Base-by-base conservation (phyloP, 2,888 invertebrate species). In the Microctonus aethiopoides region DNA sequence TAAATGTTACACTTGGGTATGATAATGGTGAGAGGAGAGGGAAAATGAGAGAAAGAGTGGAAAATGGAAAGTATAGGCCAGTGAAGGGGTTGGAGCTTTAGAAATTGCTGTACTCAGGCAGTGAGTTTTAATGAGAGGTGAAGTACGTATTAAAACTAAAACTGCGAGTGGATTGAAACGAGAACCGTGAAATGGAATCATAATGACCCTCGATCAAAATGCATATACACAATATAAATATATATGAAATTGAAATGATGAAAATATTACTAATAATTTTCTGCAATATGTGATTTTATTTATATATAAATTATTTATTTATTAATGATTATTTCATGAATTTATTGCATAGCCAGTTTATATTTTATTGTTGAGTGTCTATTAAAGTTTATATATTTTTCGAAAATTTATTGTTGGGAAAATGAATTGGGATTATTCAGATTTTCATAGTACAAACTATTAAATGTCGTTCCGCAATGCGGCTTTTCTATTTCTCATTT, bases 391-490 rank as follows among this genome's bases (percentile, higher is more conserved):
- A 51, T 20, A 29, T 46, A 16, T 52, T 26, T 64, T 75, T 77
- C 70, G 54, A 67, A 72, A 66, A 73, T 76, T 70, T 74, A 74
- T 36, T n/a, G n/a, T 61, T 51, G 64, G 67, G 73, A 75, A 79
- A 77, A 75, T 78, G 72, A 73, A 70, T 74, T 72, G 72, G 77
- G 74, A 76, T 78, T 74, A 39, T 79, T 75, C 75, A 73, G 69
- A 76, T 74, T 63, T 66, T 79, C 11, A n/a, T 39, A 39, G 77
- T 77, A 78, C 77, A 79, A 81, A 79, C 77, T 77, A 80, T 81
- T 78, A 75, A 74, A 76, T 68, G 73, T 73, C 76, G 70, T 76
- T 76, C 76, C 78, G 79, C 81, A 80, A 64, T 76, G 78, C 79
- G 77, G 75, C 78, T 67, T 71, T 74, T 65, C 60, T 65, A 56